Base-by-base conservation (phyloP, 2,888 invertebrate species). In the Tortrix viridana region DNA sequence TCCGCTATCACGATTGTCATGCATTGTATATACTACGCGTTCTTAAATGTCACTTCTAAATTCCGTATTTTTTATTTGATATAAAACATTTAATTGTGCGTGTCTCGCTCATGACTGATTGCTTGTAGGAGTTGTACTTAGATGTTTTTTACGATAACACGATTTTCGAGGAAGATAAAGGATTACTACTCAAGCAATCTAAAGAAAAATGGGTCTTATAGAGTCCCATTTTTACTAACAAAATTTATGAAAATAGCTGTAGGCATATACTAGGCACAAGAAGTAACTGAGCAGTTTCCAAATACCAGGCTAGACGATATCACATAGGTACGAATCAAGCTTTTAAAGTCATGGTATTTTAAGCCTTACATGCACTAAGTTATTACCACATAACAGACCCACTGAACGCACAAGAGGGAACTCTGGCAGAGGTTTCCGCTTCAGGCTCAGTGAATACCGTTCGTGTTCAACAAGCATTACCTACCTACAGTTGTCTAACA, bases 381-480 rank as follows among this genome's bases (percentile, higher is more conserved):
- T 48, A 7, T 44, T 44, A 44, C 19, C 2, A 16, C 19, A 38
- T 46, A 23, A 19, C 22, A 23, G 16, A 41, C 44, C 43, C 46
- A 53, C 52, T 23, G 56, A 57, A 62, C 57, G 47, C 22, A 54
- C 59, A 64, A 55, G 54, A 65, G 60, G 41, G 60, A 58, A 52
- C 60, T 56, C 37, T 56, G 55, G 63, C 60, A 59, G 65, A 72
- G 72, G 75, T 73, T 74, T 74, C 71, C 71, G 74, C 71, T 72
- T 71, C 68, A 69, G 73, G 75, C 70, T 77, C 75, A 74, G 69
- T 72, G 73, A 71, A 71, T 71, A 73, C 67, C 66, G 62, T 72
- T 73, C 72, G 74, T 79, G 75, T 76, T 75, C 75, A 75, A 71
- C 72, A 69, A 74, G 71, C 76, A 75, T 74, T 73, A 73, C 74